Base-by-base conservation (phyloP, 2,888 invertebrate genomes). In the Latrodectus hesperus region DNA sequence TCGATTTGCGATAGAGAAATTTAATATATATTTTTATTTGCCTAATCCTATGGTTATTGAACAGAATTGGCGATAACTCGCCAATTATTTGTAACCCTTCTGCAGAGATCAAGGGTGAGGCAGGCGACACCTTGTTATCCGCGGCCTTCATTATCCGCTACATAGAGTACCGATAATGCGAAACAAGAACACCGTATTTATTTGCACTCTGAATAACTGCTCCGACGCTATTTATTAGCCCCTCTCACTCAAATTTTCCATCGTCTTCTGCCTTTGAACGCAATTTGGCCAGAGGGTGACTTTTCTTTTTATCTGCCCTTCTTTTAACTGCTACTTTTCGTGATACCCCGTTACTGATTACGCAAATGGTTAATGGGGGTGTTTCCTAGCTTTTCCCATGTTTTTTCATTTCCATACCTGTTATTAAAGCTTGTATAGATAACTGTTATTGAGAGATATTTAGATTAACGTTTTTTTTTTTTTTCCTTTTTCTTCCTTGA, bases 91-190 rank as follows among this genome's bases (percentile, higher is more conserved):
- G 67, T 65, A 65, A 17, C 65, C 68, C 53, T n/a, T 5, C 38
- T 17, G 53, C 16, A 60, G 75, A 72, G 86, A 87, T 87, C 72
- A 84, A 52, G 52, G n/a, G 72, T 51, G 73, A 73, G 60, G 80
- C 82, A 78, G 53, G 52, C 76, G 76, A 82, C 87, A 88, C 82
- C 87, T 88, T 74, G 87, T 88, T 88, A 88, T 88, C 87, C 87
- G 74, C 74, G 64, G 73, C 87, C 87, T 88, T 88, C 87, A 88
- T 88, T 88, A 88, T 88, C 87, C 87, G 78, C 87, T 78, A 64
- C 87, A 83, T 74, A 83, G 82, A 77, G 74, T 67, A 22, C 86
- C 65, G 86, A 82, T 82, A 87, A 87, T 82, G 68, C 74, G 79
- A 75, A 75, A 84, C 87, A 82, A 78, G 87, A 78, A 82, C 73